Conservation (phyloP, 1,140 invertebrate genomes). For the Cotesia chilonis region DNA sequence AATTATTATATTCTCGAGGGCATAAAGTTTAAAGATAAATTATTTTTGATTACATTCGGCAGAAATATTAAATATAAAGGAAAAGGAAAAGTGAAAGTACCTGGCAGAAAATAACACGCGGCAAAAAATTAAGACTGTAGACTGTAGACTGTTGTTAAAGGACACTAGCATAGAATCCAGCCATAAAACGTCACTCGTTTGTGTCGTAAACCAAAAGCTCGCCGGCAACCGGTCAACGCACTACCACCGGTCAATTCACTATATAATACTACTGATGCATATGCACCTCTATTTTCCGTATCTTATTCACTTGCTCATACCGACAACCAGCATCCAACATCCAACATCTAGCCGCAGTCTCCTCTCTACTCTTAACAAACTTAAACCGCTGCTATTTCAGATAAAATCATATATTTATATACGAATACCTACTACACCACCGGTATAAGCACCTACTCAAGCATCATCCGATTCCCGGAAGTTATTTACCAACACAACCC, state of each 20-base stretch:
- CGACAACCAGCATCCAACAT: too few species aligned
- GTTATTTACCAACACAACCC: conserved; percentile 16
- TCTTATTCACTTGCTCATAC: too few species aligned
- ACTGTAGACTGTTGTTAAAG: too few species aligned
- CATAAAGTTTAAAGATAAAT: conserved; percentile 27
- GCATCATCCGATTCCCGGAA: conserved; percentile 22
- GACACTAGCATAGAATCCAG: conserved; percentile 5
- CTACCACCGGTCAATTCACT: conserved; percentile 9
- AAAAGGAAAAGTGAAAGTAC: conserved; percentile 11
- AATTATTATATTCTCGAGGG: conserved; percentile 11
- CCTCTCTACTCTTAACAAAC: too few species aligned
- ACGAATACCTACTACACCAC: conserved; percentile 1
- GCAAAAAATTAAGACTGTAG: too few species aligned
- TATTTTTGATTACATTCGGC: conserved; percentile 34
- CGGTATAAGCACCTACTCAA: conserved; percentile 2
- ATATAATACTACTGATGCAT: not conserved
- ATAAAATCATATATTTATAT: conserved; percentile 22
- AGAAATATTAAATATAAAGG: not conserved
- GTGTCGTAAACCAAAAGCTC: conserved; percentile 31
- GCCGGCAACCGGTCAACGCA: conserved; percentile 30
- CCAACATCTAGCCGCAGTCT: too few species aligned
- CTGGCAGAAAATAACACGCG: conserved; percentile 9
- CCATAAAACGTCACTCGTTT: conserved; percentile 29
- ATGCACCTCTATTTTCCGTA: not conserved
- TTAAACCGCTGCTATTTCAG: conserved; percentile 17